A percentile compares a stretch with the other conserved stretches of the same genome.
Evolutionary conservation across 2,888 invertebrate genomes (phyloP).

Genomic region (Pseudoips prasinana): DNA sequence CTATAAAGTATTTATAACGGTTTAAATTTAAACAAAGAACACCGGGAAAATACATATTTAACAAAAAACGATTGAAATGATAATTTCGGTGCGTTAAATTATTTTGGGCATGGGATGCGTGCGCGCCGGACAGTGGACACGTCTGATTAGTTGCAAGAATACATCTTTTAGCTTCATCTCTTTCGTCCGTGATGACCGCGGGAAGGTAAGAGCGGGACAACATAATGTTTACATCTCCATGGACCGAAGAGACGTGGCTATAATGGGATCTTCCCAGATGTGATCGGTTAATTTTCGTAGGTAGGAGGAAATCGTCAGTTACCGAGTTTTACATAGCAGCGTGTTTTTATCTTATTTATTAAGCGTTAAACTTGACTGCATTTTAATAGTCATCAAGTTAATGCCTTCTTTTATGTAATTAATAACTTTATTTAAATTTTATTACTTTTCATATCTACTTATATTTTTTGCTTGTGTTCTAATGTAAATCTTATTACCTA

Average conservation of each 20-base stretch:
- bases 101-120: conserved; percentile 50
- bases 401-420: conserved; percentile 25
- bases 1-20: conserved; percentile 27
- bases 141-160: conserved; percentile 72
- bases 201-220: conserved; percentile 49
- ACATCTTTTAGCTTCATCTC: conserved; percentile 61
- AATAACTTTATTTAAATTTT: conserved; percentile 32
- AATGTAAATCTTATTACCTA: too few species aligned
- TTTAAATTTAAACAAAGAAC: conserved; percentile 17
- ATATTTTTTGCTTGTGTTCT: too few species aligned
- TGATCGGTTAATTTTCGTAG: conserved; percentile 67
- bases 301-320: conserved; percentile 69
- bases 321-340: conserved; percentile 57
- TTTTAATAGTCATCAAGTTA: conserved; percentile 34
- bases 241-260: conserved; percentile 74
- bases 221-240: conserved; percentile 62
- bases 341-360: conserved; percentile 62
- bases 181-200: conserved; percentile 31
- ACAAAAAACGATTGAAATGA: conserved; percentile 22
- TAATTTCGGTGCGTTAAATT: conserved; percentile 42
- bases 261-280: conserved; percentile 72
- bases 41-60: conserved; percentile 11
- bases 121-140: conserved; percentile 73
- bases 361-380: conserved; percentile 34
- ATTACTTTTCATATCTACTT: too few species aligned